Base-by-base conservation (phyloP, 2,797 vertebrate genomes). In the Malacoctenus gilli region DNA sequence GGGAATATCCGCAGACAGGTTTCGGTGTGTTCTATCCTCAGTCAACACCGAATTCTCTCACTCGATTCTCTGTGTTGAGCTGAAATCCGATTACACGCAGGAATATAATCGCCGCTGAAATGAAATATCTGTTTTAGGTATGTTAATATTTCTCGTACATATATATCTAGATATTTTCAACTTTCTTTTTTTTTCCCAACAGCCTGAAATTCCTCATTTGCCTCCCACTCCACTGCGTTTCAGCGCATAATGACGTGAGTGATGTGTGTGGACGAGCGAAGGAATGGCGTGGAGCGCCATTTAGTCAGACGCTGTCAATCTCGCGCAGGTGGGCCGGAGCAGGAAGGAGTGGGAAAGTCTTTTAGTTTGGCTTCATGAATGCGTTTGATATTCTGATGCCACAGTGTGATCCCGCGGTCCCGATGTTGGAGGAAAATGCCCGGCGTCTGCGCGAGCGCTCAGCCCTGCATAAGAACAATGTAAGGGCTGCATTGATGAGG, bases 1-100 rank as follows among this genome's bases (percentile, higher is more conserved):
- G n/a, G n/a, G n/a, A n/a, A n/a, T n/a, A 61, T 63, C 77, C 74
- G 81, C 71, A 78, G 18, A 51, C 34, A 49, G 51, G 73, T 59
- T 72, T 51, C 49, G 50, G 42, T 20, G 28, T n/a, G 16, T 52
- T 56, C 59, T 44, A 46, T 56, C 43, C 34, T 10, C 68, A 34
- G 64, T 65, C 64, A 68, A 66, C 46, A 66, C 56, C 35, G 30
- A 56, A 56, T 66, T 15, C 56, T 55, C 56, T 59, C 50, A 46
- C 59, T 73, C 38, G 40, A 11, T 39, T 21, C 57, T 57, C 52
- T 43, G 23, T 14, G 46, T 59, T 43, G 40, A 31, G 21, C 10
- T 11, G 19, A 18, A 37, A 46, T 18, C 8, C 12, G 31, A 23
- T 50, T 51, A 50, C 40, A 65, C 20, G 18, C 34, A 57, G 47